These are phyloP conservation scores for Gobionotothen gibberifrons DNA, from an alignment of 2,797 vertebrate genomes.

Conservation along the genomic window DNA sequence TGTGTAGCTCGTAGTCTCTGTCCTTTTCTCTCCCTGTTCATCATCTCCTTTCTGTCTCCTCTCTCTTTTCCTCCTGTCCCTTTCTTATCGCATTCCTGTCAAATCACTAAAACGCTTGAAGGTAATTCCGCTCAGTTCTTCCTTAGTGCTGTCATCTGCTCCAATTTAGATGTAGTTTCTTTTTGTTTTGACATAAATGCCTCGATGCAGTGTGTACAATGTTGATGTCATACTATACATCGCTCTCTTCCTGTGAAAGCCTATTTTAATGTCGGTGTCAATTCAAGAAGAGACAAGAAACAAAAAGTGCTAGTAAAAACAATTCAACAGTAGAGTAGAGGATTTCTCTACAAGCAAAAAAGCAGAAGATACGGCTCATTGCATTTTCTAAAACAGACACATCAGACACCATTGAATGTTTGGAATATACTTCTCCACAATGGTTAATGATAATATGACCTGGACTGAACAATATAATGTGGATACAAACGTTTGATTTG, in stretches of 20 bases:
- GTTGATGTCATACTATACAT: conserved; percentile 14
- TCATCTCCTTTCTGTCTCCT: conserved; percentile 20
- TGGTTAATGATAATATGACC: too few relatives aligned
- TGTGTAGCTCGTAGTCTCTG: not conserved
- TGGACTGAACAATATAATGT: too few relatives aligned
- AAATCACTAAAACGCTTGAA: conserved; percentile 29
- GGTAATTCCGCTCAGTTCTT: conserved; percentile 30
- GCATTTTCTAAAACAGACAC: not conserved
- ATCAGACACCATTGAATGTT: not conserved
- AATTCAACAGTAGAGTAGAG: not conserved
- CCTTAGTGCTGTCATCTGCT: conserved; percentile 44
- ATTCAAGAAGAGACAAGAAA: not conserved
- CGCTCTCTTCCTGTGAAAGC: not conserved
- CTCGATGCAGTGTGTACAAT: conserved; percentile 6
- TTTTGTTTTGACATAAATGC: conserved; percentile 39
- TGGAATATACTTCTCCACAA: too few relatives aligned
- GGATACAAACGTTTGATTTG: too few relatives aligned
- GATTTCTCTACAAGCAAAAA: too few relatives aligned
- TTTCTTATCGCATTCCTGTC: conserved; percentile 21
- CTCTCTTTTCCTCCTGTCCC: conserved; percentile 6
- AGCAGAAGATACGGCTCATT: too few relatives aligned
- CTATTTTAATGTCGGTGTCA: not conserved
- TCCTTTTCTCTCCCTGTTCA: conserved; percentile 16
- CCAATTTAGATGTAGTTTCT: conserved; percentile 22
- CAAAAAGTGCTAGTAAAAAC: not conserved